Percentiles rank a stretch among this genome's conserved stretches.
Evolutionary conservation across 2,113 vertebrate genomes (phyloP).

Genomic region (Ailurus styani): DNA sequence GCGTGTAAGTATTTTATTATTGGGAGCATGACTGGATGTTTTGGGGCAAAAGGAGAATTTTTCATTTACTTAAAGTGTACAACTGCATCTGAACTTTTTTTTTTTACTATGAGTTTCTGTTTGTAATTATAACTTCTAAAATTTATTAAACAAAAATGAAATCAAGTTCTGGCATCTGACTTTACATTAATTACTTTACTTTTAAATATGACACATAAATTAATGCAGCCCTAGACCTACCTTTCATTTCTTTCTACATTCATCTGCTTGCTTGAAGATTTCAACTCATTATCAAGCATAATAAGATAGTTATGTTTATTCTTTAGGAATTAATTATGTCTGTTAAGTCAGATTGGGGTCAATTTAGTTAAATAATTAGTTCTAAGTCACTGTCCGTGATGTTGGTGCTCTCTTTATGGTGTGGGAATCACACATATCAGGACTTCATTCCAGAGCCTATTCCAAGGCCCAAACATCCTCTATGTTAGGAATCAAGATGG

Average conservation of each 20-base stretch:
- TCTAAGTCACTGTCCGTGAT: not conserved
- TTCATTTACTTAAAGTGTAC: not conserved
- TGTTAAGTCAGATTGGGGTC: not conserved
- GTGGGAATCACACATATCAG: accelerated
- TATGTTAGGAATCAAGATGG: not conserved
- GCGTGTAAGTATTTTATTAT: not conserved
- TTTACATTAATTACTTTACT: not conserved
- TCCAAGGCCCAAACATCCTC: not conserved
- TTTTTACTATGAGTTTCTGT: not conserved
- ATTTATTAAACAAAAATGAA: not conserved
- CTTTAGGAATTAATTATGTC: not conserved
- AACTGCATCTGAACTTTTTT: not conserved
- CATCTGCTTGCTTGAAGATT: not conserved
- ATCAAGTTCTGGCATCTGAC: not conserved
- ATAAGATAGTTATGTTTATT: not conserved
- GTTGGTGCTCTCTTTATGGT: accelerated
- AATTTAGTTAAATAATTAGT: not conserved
- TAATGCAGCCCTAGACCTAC: not conserved
- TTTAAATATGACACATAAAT: not conserved
- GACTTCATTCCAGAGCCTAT: not conserved
- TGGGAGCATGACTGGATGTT: not conserved
- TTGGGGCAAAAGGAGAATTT: not conserved
- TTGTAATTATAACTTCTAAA: not conserved
- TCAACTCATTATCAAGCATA: not conserved
- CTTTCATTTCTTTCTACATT: not conserved